Evolutionary conservation across 2,888 invertebrate genomes (phyloP), one percentile per base, ranked within the genome.

Genomic region (Dolichopus griseipennis): DNA sequence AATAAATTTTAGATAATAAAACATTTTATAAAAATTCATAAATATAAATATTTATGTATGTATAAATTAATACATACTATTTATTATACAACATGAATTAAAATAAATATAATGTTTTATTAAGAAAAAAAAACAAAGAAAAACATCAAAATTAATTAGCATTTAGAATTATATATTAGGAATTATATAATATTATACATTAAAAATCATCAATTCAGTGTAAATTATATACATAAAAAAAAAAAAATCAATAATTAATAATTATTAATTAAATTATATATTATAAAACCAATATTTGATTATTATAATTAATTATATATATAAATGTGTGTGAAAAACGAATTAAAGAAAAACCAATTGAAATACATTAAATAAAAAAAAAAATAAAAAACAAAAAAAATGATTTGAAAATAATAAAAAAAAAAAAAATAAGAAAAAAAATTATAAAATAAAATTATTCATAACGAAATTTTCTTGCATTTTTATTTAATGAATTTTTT

Each of bases 311-410:
- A 41, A 12, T 12, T 41, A 12, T 12, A 18, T 18, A 18, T 52
- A 52, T 52, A 52, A 52, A 52, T 52, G 52, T 52, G 52, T 52
- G 52, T 52, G 52, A 52, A 52, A 27, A 52, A 52, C 52, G 15
- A 52, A 12, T 52, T 52, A 52, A 41, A 12, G 15, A 41, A 41
- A 41, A 41, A 41, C 8, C 41, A 41, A 41, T 15, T 41, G 41
- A 41, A 41, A 41, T 41, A 41, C 41, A 41, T 41, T 12, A 41
- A 41, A 41, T 5, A 5, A 41, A 52, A 52, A 52, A 18, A 18
- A 52, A 52, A 52, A 52, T 18, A 1, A 52, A 52, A 1, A 52
- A 52, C 9, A 52, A 52, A 52, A 52, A 18, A 52, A 2, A 52
- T 52, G n/a, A 52, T 18, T 12, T 18, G 15, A 15, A 52, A 52